These are phyloP conservation scores for Astreopora myriophthalma DNA, from an alignment of 64 coral and sea anemone species.

Conservation along the genomic window DNA sequence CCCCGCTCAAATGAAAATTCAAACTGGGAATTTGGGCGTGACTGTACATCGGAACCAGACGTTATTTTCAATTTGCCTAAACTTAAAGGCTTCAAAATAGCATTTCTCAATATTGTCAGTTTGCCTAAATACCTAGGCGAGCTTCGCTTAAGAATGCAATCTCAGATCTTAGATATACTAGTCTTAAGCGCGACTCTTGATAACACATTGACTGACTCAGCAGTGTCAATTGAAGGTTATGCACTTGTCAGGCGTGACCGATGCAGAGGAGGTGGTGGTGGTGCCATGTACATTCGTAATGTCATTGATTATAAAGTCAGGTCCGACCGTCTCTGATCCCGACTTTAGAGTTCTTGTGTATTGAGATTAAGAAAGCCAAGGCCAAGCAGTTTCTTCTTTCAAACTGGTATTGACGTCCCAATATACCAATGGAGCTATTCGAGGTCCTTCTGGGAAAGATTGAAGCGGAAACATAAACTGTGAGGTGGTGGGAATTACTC, in stretches of 20 bases:
- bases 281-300: not conserved
- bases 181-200: constrained; percentile 1
- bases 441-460: too few relatives aligned
- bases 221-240: not conserved
- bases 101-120: constrained; percentile 30
- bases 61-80: not conserved
- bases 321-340: constrained; percentile 8
- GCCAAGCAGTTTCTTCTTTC: not conserved
- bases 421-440: too few relatives aligned
- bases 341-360: constrained; percentile 27
- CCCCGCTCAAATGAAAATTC: not conserved
- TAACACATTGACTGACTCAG: not conserved
- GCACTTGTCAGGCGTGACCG: constrained; percentile 9
- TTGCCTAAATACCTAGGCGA: not conserved
- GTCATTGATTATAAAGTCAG: constrained; percentile 17
- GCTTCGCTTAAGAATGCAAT: constrained; percentile 8
- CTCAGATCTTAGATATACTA: constrained; percentile 11
- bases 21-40: not conserved
- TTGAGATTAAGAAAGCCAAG: not conserved
- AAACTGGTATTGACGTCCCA: too few relatives aligned
- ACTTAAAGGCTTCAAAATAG: constrained; percentile 18
- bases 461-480: not conserved
- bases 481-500: not conserved
- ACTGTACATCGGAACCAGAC: not conserved
- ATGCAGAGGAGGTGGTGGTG: not conserved